Evolutionary conservation across 2,797 vertebrate genomes (phyloP).

Genomic region (Rhincodon typus): DNA sequence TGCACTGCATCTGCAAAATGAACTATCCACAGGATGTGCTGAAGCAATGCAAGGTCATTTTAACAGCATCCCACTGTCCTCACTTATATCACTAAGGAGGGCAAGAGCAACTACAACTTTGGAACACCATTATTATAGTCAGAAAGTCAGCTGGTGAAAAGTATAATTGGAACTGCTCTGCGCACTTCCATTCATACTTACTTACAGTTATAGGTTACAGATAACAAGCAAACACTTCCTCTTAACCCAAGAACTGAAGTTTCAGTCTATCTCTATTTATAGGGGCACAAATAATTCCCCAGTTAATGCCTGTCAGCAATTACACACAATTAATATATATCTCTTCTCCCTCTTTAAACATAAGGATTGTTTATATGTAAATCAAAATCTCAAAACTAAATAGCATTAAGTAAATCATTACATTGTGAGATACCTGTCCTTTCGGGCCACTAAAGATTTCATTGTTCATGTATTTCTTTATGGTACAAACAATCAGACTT

Average conservation of each 20-base stretch:
- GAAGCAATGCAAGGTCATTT: background rate
- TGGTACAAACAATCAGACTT: background rate
- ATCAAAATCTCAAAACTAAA: background rate
- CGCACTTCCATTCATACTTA: background rate
- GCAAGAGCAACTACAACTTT: background rate
- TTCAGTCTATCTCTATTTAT: background rate
- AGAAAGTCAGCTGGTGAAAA: background rate
- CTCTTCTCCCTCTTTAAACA: background rate
- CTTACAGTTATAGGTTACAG: background rate
- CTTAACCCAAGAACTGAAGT: background rate
- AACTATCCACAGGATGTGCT: background rate
- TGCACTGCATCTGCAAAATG: background rate
- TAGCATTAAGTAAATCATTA: background rate
- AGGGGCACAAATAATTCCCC: background rate
- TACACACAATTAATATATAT: background rate
- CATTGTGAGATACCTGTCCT: background rate
- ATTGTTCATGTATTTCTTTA: background rate
- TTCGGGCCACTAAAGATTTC: background rate
- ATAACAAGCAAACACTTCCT: background rate
- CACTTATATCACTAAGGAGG: background rate
- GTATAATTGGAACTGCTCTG: background rate
- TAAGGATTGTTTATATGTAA: background rate
- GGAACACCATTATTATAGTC: background rate
- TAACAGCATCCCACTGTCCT: background rate
- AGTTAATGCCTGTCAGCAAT: background rate